These are phyloP conservation scores for Myripristis murdjan DNA, from an alignment of 2,797 vertebrate genomes.

Conservation along the genomic window DNA sequence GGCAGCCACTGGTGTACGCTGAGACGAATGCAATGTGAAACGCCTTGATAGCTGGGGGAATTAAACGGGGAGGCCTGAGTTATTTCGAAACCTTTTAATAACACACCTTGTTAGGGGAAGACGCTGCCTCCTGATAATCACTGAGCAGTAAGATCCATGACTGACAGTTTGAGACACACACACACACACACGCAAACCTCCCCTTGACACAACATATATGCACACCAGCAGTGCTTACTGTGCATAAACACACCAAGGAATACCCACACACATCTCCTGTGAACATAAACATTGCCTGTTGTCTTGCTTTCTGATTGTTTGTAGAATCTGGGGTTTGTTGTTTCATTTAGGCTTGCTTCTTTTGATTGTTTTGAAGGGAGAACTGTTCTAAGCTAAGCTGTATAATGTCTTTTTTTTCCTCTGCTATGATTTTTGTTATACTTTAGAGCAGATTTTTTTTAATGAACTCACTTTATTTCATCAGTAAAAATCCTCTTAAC, in stretches of 20 bases:
- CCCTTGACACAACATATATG: slow-evolving; percentile 13
- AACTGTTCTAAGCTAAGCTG: slow-evolving; percentile 12
- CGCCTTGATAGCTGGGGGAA: slow-evolving; percentile 21
- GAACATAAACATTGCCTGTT: slow-evolving; percentile 31
- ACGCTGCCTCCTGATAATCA: slow-evolving; percentile 31
- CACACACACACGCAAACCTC: not conserved
- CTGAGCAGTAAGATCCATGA: slow-evolving; percentile 16
- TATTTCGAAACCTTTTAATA: slow-evolving; percentile 44
- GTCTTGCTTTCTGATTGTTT: slow-evolving; percentile 25
- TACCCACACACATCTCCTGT: not conserved
- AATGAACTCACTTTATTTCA: not conserved
- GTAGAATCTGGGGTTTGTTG: slow-evolving; percentile 12
- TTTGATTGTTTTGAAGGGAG: slow-evolving; percentile 8
- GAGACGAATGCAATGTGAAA: slow-evolving; percentile 30
- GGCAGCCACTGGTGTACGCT: not conserved
- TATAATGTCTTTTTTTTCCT: not conserved
- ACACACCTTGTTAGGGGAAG: slow-evolving; percentile 39
- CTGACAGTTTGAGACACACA: slow-evolving; percentile 24
- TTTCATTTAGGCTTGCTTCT: not conserved
- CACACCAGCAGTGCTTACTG: too few species aligned
- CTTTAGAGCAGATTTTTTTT: not conserved
- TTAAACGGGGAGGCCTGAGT: slow-evolving; percentile 16
- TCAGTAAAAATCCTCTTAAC: too few species aligned
- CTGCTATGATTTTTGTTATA: not conserved
- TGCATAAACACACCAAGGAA: too few species aligned